A percentile compares a stretch with the other conserved stretches of the same genome.
phyloP scores from a whole-genome alignment of 2,888 invertebrate genomes.

The Andricus curvator region DNA sequence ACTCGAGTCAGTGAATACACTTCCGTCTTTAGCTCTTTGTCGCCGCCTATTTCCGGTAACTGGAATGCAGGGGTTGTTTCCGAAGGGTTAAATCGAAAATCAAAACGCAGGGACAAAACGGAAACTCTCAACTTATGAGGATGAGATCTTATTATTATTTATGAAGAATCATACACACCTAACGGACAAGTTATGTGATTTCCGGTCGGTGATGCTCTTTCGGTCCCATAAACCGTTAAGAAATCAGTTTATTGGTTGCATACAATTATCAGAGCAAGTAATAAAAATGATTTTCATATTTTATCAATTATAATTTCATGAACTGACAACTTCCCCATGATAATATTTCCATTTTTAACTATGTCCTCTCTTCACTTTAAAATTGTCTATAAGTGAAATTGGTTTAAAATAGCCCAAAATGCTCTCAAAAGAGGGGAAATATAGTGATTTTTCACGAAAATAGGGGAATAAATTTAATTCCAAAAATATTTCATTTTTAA shows the following conservation, averaged over 20 bases:
- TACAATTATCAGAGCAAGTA: conserved; percentile 15
- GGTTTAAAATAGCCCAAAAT: too few relatives aligned
- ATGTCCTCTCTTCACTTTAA: background rate
- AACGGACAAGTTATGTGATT: conserved; percentile 57
- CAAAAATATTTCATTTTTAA: too few relatives aligned
- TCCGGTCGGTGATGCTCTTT: conserved; percentile 50
- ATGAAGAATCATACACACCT: conserved; percentile 32
- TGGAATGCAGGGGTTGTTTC: background rate
- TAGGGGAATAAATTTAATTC: too few relatives aligned
- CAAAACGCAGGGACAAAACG: conserved; percentile 6
- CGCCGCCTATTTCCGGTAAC: conserved; percentile 9
- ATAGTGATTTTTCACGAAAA: too few relatives aligned
- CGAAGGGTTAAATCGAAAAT: conserved; percentile 21
- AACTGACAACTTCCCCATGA: too few relatives aligned
- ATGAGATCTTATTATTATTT: conserved; percentile 1
- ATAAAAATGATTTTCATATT: background rate
- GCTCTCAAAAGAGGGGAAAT: too few relatives aligned
- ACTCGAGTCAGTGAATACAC: conserved; percentile 12
- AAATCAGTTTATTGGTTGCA: conserved; percentile 45
- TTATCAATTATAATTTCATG: background rate
- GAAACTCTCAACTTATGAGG: conserved; percentile 15
- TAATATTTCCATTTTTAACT: too few relatives aligned
- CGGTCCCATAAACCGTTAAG: conserved; percentile 54
- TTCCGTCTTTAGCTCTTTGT: conserved; percentile 9
- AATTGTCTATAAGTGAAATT: background rate